A percentile compares a stretch with the other conserved stretches of the same genome.
Conservation (phyloP, 2,888 invertebrate species). For the Tetragnatha montana region DNA sequence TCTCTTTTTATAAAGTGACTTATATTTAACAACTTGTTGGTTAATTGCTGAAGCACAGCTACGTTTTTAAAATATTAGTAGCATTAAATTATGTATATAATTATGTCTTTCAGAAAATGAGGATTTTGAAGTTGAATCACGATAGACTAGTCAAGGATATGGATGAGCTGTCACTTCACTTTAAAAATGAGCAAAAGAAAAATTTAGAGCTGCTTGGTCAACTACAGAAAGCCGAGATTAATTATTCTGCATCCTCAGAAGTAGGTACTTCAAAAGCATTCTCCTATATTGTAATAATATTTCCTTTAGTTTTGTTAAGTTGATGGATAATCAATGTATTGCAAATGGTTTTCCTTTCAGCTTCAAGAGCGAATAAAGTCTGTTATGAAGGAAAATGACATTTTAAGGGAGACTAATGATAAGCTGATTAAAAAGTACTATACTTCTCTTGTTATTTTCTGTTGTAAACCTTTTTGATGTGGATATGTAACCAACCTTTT, state of each 20-base stretch:
- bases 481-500: too few relatives aligned
- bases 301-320: neutral
- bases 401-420: conserved; percentile 77
- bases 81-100: conserved; percentile 5
- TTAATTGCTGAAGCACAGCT: too few relatives aligned
- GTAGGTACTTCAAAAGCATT: neutral
- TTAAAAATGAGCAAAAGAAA: conserved; percentile 76
- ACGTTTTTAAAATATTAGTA: too few relatives aligned
- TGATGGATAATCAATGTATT: neutral
- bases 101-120: conserved; percentile 74
- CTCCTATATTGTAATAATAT: neutral
- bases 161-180: conserved; percentile 75
- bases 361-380: conserved; percentile 75
- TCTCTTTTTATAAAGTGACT: too few relatives aligned
- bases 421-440: conserved; percentile 76
- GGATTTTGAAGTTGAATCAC: conserved; percentile 75
- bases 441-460: neutral
- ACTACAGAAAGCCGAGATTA: conserved; percentile 73
- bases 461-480: neutral
- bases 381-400: conserved; percentile 76
- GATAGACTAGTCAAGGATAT: conserved; percentile 76
- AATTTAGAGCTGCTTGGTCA: conserved; percentile 75
- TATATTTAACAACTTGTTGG: too few relatives aligned
- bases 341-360: conserved; percentile 71
- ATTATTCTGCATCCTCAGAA: conserved; percentile 42